phyloP scores from a whole-genome alignment of 1,140 invertebrate genomes.

The Caenorhabditis briggsae region DNA sequence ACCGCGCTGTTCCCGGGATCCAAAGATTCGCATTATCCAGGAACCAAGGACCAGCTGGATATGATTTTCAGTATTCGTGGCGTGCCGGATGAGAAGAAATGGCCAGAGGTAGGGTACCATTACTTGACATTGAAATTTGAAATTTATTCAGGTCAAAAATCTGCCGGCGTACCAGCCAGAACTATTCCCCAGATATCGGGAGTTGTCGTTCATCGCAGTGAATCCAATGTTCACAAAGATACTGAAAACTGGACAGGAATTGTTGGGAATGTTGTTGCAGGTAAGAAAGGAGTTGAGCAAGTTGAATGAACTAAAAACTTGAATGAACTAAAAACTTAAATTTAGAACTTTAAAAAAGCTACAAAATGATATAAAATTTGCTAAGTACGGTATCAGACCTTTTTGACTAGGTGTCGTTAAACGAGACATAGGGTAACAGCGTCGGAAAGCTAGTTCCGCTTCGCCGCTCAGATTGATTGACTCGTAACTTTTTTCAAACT shows the following conservation, averaged over 20 bases:
- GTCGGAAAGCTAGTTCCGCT: no score
- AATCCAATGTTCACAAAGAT: constrained; percentile 67
- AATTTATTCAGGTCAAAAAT: constrained; percentile 50
- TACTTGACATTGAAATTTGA: background rate
- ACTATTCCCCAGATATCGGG: constrained; percentile 67
- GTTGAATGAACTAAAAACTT: no score
- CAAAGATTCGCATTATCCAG: constrained; percentile 81
- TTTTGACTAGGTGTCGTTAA: no score
- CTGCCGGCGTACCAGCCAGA: constrained; percentile 70
- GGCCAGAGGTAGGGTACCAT: constrained; percentile 84
- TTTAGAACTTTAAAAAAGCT: no score
- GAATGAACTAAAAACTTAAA: no score
- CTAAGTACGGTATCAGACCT: no score
- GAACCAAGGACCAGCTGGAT: constrained; percentile 92
- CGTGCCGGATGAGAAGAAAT: constrained; percentile 90
- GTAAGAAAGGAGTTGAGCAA: no score
- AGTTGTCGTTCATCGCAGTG: constrained; percentile 71
- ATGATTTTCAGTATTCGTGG: constrained; percentile 95
- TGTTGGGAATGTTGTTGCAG: constrained; percentile 88
- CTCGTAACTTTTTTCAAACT: no score
- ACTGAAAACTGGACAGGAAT: constrained; percentile 78
- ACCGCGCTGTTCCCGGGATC: constrained; percentile 94
- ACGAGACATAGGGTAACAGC: no score
- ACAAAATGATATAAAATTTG: no score
- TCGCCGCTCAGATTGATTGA: no score